These are phyloP conservation scores for Caerostris extrusa DNA, from an alignment of 1,140 invertebrate species.

Conservation along the genomic window DNA sequence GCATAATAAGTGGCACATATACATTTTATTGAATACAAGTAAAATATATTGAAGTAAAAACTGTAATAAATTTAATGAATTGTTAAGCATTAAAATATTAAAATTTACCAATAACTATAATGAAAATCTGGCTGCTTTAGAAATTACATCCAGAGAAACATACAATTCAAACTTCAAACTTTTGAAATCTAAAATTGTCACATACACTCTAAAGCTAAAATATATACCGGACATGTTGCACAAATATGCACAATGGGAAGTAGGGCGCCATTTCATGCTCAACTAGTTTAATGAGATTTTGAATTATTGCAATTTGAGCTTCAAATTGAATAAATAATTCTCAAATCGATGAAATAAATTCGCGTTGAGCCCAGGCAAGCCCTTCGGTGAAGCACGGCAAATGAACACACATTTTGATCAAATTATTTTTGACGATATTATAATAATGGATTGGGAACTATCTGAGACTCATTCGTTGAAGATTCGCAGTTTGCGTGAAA, in stretches of 20 bases:
- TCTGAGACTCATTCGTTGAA: neutral
- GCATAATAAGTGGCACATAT: too few relatives aligned
- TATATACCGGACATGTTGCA: neutral
- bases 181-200: too few relatives aligned
- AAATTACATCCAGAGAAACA: too few relatives aligned
- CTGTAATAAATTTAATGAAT: too few relatives aligned
- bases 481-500: neutral
- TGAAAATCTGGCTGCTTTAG: too few relatives aligned
- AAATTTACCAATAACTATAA: too few relatives aligned
- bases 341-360: neutral
- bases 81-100: too few relatives aligned
- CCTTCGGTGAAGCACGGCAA: neutral
- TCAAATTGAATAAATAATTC: slow-evolving; percentile 3
- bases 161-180: too few relatives aligned
- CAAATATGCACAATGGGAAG: neutral
- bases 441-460: neutral
- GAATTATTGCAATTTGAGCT: neutral
- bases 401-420: neutral
- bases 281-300: neutral
- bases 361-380: too few relatives aligned
- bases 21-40: too few relatives aligned
- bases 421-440: neutral
- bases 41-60: too few relatives aligned
- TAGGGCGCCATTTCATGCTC: neutral
- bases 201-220: too few relatives aligned